phyloP scores from a whole-genome alignment of 2,797 vertebrate species.

The Crypturellus tataupa region DNA sequence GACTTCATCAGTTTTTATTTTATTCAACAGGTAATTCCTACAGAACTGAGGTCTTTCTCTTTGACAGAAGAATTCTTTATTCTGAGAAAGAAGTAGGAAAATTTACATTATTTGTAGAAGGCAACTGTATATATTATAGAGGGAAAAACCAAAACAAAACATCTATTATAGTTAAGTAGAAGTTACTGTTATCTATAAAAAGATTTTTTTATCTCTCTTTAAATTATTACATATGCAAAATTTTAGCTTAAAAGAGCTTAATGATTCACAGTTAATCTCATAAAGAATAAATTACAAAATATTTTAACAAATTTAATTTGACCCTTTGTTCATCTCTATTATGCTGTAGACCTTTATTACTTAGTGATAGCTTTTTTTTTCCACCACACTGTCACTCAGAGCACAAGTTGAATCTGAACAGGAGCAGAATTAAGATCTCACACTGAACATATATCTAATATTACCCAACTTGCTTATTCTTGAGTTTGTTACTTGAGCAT shows the following conservation, averaged over 20 bases:
- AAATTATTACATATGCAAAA: background rate
- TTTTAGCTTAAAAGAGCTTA: background rate
- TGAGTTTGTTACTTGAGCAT: background rate
- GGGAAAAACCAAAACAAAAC: background rate
- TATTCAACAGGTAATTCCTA: background rate
- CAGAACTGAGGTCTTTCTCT: background rate
- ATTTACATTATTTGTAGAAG: background rate
- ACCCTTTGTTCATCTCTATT: background rate
- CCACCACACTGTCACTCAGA: background rate
- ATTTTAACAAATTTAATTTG: background rate
- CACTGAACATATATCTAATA: background rate
- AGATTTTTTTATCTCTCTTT: background rate
- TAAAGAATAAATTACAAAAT: background rate
- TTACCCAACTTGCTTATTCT: background rate
- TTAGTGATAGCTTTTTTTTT: background rate
- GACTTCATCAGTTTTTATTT: background rate
- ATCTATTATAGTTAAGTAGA: background rate
- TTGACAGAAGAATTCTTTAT: background rate
- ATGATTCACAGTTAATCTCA: background rate
- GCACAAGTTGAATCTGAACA: background rate
- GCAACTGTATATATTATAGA: background rate
- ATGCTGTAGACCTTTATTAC: background rate
- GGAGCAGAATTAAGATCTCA: slow-evolving; percentile 5
- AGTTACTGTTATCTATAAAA: background rate
- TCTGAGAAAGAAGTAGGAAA: background rate